A percentile compares a stretch with the other conserved stretches of the same genome.
phyloP scores from a whole-genome alignment of 1,140 invertebrate genomes.

The Physella acuta region DNA sequence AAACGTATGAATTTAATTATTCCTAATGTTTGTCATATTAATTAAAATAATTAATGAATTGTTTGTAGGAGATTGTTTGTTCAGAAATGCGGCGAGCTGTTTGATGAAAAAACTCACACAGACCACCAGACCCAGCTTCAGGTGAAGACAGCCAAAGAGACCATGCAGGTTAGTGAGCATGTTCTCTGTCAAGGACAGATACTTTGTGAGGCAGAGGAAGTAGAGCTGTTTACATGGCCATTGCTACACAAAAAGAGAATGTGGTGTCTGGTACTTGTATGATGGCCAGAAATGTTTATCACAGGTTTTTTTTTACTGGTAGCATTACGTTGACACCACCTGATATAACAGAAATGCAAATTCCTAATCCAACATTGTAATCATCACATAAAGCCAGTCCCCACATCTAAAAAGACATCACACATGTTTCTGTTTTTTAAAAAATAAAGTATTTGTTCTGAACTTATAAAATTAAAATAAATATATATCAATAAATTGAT shows the following conservation, averaged over 20 bases:
- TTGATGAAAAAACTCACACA: constrained; percentile 46
- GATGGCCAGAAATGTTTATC: not conserved
- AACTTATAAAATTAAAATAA: too few species aligned
- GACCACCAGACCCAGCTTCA: constrained; percentile 37
- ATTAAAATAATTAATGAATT: not conserved
- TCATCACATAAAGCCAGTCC: too few species aligned
- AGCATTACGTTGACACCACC: not conserved
- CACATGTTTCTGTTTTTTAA: too few species aligned
- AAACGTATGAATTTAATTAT: not conserved
- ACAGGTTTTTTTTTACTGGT: not conserved
- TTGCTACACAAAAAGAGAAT: not conserved
- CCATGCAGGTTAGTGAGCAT: constrained; percentile 49
- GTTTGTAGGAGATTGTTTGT: constrained; percentile 47
- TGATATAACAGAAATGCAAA: not conserved
- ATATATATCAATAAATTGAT: too few species aligned
- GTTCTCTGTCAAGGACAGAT: too few species aligned
- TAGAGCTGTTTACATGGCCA: not conserved
- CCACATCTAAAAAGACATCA: too few species aligned
- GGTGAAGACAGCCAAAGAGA: constrained; percentile 47
- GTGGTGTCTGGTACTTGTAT: not conserved
- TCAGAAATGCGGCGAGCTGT: constrained; percentile 55
- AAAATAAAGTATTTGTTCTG: too few species aligned
- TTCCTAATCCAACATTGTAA: not conserved
- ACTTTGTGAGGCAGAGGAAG: too few species aligned
- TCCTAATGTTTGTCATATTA: not conserved